These are phyloP conservation scores for Seriola quinqueradiata DNA, from an alignment of 2,113 vertebrate genomes.

Conservation along the genomic window DNA sequence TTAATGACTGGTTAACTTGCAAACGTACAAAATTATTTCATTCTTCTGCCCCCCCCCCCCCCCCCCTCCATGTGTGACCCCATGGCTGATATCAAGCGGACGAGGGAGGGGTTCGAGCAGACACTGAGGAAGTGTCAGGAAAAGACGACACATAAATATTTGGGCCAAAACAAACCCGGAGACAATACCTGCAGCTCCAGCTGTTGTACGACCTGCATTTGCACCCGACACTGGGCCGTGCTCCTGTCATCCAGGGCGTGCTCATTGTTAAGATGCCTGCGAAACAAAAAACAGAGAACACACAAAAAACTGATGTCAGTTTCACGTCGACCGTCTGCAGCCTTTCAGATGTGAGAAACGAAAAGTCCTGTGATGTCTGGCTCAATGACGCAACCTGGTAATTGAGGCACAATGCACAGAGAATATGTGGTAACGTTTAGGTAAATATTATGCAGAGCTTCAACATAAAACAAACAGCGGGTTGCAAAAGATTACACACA, in stretches of 20 bases:
- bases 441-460: conserved; percentile 22
- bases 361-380: conserved; percentile 41
- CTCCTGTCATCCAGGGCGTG: conserved; percentile 99
- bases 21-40: conserved; percentile 95
- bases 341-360: conserved; percentile 47
- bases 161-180: conserved; percentile 63
- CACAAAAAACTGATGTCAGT: conserved; percentile 26
- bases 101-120: conserved; percentile 36
- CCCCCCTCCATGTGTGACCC: conserved; percentile 66
- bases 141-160: conserved; percentile 70
- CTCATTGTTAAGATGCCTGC: conserved; percentile 99
- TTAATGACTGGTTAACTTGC: conserved; percentile 92
- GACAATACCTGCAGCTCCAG: conserved; percentile 98
- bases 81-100: conserved; percentile 60
- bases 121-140: conserved; percentile 59
- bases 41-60: conserved; percentile 75
- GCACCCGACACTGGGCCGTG: conserved; percentile 99
- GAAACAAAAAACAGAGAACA: conserved; percentile 75
- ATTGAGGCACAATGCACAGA: conserved; percentile 18
- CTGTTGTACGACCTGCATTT: conserved; percentile 99
- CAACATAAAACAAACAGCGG: conserved; percentile 17
- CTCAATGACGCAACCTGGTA: conserved; percentile 48
- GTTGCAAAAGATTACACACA: conserved; percentile 35
- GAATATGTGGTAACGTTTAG: conserved; percentile 36
- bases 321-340: conserved; percentile 49